Percentiles rank a stretch among this genome's conserved stretches.
phyloP scores from a whole-genome alignment of 2,113 vertebrate genomes.

The Chionodraco myersi region DNA sequence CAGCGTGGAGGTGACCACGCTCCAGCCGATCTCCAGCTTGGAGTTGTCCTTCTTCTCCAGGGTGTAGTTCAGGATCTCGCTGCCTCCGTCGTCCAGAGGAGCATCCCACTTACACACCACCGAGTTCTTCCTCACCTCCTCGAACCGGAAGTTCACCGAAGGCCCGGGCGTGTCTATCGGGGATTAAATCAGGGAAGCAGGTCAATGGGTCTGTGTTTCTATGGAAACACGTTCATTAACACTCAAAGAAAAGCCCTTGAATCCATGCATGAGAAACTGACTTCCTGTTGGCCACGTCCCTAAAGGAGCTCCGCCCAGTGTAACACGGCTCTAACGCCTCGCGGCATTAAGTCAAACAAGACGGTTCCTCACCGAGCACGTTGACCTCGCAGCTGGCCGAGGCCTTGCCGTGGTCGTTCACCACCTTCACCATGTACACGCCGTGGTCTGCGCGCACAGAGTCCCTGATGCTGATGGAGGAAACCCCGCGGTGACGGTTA shows the following conservation, averaged over 20 bases:
- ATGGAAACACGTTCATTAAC: too few species aligned
- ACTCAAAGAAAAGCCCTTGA: too few species aligned
- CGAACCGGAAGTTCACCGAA: slow-evolving; percentile 92
- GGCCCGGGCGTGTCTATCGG: slow-evolving; percentile 91
- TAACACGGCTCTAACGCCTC: too few species aligned
- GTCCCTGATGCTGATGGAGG: slow-evolving; percentile 87
- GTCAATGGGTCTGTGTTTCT: too few species aligned
- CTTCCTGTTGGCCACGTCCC: too few species aligned
- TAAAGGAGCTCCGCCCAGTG: too few species aligned
- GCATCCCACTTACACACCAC: slow-evolving; percentile 95
- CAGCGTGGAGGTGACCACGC: slow-evolving; percentile 89
- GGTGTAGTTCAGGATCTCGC: slow-evolving; percentile 96
- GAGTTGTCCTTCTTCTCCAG: slow-evolving; percentile 98
- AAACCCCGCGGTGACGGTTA: slow-evolving; percentile 89
- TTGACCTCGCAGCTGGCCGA: slow-evolving; percentile 93
- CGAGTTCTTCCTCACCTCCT: slow-evolving; percentile 94
- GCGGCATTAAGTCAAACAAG: neutral
- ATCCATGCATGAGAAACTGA: too few species aligned
- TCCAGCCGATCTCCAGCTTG: slow-evolving; percentile 94
- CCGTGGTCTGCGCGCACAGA: slow-evolving; percentile 91
- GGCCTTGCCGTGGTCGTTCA: slow-evolving; percentile 93
- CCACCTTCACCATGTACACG: slow-evolving; percentile 91
- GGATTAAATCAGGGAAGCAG: neutral
- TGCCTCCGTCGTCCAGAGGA: slow-evolving; percentile 96
- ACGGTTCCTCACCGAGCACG: slow-evolving; percentile 87